Conservation (phyloP, 2,113 vertebrate genomes). For the Spea bombifrons region DNA sequence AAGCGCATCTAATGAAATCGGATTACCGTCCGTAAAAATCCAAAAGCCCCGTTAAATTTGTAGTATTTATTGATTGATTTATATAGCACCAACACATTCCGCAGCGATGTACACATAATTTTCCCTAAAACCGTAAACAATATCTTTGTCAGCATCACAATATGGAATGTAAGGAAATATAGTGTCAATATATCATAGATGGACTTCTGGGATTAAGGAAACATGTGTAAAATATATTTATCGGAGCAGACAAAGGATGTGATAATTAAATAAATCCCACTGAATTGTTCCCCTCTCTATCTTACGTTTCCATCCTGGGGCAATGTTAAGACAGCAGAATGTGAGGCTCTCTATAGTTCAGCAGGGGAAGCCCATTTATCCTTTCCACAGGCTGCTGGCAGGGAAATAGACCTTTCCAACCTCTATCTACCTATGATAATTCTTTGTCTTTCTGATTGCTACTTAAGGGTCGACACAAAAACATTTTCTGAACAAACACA, state of each 20-base stretch:
- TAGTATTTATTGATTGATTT: too few species aligned
- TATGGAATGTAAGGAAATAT: not conserved
- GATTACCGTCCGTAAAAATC: too few species aligned
- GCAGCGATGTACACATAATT: not conserved
- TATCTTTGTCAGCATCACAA: constrained; percentile 8
- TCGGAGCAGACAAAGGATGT: constrained; percentile 22
- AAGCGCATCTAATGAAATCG: too few species aligned
- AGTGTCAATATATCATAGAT: not conserved
- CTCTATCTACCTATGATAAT: constrained; percentile 46
- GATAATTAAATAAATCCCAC: constrained; percentile 39
- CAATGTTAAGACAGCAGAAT: constrained; percentile 21
- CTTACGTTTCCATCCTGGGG: constrained; percentile 34
- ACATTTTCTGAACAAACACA: constrained; percentile 43
- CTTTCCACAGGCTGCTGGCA: constrained; percentile 37
- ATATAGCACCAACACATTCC: too few species aligned
- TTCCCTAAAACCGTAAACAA: not conserved
- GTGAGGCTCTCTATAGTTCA: constrained; percentile 7
- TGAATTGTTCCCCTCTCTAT: constrained; percentile 29
- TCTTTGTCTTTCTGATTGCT: constrained; percentile 33
- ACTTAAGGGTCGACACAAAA: constrained; percentile 37
- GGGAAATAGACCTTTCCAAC: constrained; percentile 36
- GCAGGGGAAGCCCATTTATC: constrained; percentile 24
- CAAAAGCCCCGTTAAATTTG: too few species aligned
- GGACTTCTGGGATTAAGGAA: not conserved
- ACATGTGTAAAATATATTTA: constrained; percentile 23